Evolutionary conservation across 2,113 vertebrate species (phyloP).

Genomic region (Murina feae): DNA sequence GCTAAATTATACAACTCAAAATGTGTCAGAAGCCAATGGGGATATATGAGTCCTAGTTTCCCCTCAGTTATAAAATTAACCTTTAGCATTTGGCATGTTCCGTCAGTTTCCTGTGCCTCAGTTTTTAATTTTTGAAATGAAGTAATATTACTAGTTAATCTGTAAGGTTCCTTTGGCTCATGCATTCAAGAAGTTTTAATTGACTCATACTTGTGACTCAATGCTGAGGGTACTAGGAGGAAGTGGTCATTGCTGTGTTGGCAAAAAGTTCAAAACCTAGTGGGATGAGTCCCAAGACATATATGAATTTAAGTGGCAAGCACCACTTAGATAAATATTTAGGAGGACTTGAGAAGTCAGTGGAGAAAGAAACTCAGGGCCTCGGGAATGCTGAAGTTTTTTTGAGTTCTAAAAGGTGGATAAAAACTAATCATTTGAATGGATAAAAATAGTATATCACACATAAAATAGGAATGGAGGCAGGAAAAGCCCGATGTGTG

Average conservation of each 20-base stretch:
- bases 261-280: not conserved
- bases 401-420: not conserved
- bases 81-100: not conserved
- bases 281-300: not conserved
- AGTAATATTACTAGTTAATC: not conserved
- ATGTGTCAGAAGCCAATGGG: not conserved
- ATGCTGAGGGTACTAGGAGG: not conserved
- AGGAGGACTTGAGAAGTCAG: not conserved
- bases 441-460: not conserved
- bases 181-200: not conserved
- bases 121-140: not conserved
- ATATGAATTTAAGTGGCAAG: not conserved
- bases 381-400: not conserved
- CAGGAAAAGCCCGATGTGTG: not conserved
- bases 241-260: not conserved
- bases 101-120: not conserved
- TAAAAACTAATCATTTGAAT: not conserved
- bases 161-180: not conserved
- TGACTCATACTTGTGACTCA: not conserved
- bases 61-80: not conserved
- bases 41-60: not conserved
- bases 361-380: not conserved
- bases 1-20: slow-evolving; percentile 26
- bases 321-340: not conserved
- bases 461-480: not conserved